These are phyloP conservation scores for Carettochelys insculpta DNA, from an alignment of 2,113 vertebrate species.

Conservation along the genomic window DNA sequence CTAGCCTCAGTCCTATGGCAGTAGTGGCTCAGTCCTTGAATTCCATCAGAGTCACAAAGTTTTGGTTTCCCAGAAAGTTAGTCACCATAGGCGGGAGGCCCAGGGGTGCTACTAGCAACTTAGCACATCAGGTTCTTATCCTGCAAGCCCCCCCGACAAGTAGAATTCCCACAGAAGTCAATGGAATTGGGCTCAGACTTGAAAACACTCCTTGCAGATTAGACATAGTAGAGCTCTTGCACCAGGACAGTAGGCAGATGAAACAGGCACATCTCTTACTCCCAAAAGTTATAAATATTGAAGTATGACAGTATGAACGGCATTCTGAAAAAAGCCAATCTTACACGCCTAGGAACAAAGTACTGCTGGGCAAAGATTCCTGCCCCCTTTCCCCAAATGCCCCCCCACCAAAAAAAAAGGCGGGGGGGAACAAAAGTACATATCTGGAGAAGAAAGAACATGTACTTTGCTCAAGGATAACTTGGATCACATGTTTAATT, in stretches of 20 bases:
- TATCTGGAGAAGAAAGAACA: not conserved
- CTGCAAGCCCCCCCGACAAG: not conserved
- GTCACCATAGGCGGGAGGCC: not conserved
- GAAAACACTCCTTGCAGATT: not conserved
- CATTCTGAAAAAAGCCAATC: not conserved
- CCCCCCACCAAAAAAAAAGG: not conserved
- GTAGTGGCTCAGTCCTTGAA: not conserved
- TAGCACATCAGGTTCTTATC: not conserved
- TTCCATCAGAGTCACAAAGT: not conserved
- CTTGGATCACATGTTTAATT: accelerated
- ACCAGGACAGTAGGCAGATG: not conserved
- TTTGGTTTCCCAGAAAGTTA: not conserved
- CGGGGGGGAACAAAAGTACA: no score
- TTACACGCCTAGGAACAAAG: not conserved
- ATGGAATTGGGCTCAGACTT: not conserved
- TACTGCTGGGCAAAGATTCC: not conserved
- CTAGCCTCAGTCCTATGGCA: not conserved
- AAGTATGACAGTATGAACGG: not conserved
- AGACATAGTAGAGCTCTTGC: not conserved
- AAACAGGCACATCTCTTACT: not conserved
- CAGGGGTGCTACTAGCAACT: not conserved
- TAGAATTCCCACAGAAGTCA: not conserved
- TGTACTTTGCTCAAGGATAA: not conserved
- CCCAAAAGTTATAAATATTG: not conserved
- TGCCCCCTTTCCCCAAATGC: no score